Base-by-base conservation (phyloP, 2,888 invertebrate species). In the Amphipyra tragopoginis region DNA sequence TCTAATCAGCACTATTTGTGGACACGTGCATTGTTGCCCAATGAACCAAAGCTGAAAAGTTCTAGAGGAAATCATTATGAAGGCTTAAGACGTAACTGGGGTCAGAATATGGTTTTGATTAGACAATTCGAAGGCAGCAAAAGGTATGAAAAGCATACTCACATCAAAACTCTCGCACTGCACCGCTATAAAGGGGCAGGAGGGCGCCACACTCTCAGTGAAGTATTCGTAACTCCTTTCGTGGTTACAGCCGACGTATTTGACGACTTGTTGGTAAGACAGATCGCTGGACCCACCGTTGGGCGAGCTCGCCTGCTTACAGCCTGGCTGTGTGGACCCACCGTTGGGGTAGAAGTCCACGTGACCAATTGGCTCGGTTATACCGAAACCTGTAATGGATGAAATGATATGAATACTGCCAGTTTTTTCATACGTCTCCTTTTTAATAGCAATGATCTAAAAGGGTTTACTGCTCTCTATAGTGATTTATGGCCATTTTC, bases 271-370 rank as follows among this genome's bases (percentile, higher is more conserved):
- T 45, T 83, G 86, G 80, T 90, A 93, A 0, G 79, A 79, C 79
- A 92, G 82, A 13, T 91, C 88, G 7, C 73, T 84, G 21, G 80
- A 77, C 1, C 75, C 80, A 2, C 81, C 77, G 3, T 71, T 77
- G 0, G 81, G 79, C 0, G 87, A 73, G 36, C 65, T 79, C 0
- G 77, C 81, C 34, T 86, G 86, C 73, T 87, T 90, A 57, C 95
- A 95, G 0, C 95, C 95, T 0, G 95, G 95, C 71, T 95, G 98
- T 62, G 96, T 96, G 6, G 96, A 95, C 0, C 98, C 98, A 0
- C 98, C 98, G 85, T 99, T 99, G 0, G 98, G 98, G 86, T 97
- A 99, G 90, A 98, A 98, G 88, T 99, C 99, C 4, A 98, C 97
- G 87, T 98, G 98, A 0, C 98, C 98, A 47, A 97, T 96, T 0